phyloP scores from a whole-genome alignment of 1,140 invertebrate species.

The Drosophila yakuba region DNA sequence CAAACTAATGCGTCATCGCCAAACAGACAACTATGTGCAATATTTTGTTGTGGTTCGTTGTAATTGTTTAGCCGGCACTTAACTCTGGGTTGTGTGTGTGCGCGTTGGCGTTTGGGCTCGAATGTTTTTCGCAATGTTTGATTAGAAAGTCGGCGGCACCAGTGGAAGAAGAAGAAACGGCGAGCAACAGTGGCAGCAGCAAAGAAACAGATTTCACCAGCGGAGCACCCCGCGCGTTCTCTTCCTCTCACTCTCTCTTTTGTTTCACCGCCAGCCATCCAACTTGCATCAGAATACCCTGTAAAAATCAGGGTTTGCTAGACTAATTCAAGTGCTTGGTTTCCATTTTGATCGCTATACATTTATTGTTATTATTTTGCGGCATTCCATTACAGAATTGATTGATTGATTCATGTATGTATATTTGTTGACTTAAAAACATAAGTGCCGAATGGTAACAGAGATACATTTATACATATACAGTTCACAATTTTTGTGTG shows the following conservation, averaged over 20 bases:
- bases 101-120: conserved; percentile 28
- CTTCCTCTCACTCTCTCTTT: conserved; percentile 12
- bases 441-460: neutral
- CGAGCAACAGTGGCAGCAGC: conserved; percentile 9
- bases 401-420: neutral
- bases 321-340: neutral
- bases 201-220: conserved; percentile 36
- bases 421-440: neutral
- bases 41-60: conserved; percentile 46
- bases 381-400: no score
- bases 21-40: conserved; percentile 35
- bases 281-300: conserved; percentile 37
- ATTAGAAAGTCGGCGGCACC: conserved; percentile 73
- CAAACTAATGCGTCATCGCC: conserved; percentile 76
- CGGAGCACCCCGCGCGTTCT: neutral
- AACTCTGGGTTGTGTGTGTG: conserved; percentile 10
- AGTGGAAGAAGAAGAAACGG: conserved; percentile 24
- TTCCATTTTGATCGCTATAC: neutral
- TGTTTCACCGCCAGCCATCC: conserved; percentile 31
- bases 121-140: conserved; percentile 56
- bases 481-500: no score
- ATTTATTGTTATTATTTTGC: no score
- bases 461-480: no score
- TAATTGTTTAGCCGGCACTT: conserved; percentile 61
- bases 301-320: neutral